Base-by-base conservation (phyloP, 2,797 vertebrate genomes). In the Halcyon leucocephala region DNA sequence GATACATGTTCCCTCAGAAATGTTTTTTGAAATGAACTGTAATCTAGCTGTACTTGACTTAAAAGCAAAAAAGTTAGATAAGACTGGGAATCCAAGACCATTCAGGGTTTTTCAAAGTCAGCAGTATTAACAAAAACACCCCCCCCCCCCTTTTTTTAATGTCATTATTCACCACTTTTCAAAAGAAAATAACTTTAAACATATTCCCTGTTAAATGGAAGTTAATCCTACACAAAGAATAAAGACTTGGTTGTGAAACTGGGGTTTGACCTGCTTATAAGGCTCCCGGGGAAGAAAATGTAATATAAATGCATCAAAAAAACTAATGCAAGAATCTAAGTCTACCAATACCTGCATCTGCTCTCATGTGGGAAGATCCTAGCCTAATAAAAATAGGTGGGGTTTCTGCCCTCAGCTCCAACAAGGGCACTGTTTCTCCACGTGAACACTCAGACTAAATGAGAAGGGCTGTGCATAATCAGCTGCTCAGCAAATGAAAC, bases 291-390 rank as follows among this genome's bases (percentile, higher is more conserved):
- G 22, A 2, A 2, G 17, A 60, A 88, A 90, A 78, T 39, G 29
- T 83, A 60, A 85, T 89, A 82, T 67, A 64, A 87, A 64, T 58
- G 60, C 20, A 71, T 89, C 37, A 85, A 80, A 55, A 93, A 91
- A 14, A 14, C 19, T 3, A 1, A 14, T 26, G 31, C 22, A 60
- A 72, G 82, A 15, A 20, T 69, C 42, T 67, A 82, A 89, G 22
- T n/a, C 70, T 89, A 55, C 55, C 94, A 92, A 95, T 52, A 91
- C 14, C 31, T 74, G 29, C 90, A 93, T 42, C 70, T 93, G 70
- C 33, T 49, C 39, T 77, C 81, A 58, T 29, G 22, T 72, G 81
- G 66, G 80, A 81, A 62, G 80, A 70, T 51, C 39, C 25, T 28
- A 21, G 25, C 10, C 42, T 55, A 64, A 64, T 22, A 81, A 71